Base-by-base conservation (phyloP, 2,797 vertebrate species). In the Sphenopsis melanotis region DNA sequence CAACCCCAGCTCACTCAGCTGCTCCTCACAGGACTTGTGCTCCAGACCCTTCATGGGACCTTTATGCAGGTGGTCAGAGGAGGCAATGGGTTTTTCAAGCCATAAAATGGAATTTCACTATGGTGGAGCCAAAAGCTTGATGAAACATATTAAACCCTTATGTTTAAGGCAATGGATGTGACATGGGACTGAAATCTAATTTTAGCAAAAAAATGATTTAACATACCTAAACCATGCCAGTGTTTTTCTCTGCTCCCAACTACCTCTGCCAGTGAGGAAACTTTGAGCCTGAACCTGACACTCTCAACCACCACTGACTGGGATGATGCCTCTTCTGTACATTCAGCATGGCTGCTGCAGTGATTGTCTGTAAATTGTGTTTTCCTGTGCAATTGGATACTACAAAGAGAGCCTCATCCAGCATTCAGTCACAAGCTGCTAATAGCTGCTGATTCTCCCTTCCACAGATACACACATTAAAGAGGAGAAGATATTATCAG, bases 401-500 rank as follows among this genome's bases (percentile, higher is more conserved):
- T 86, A 79, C 70, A 92, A 93, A 96, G 77, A 65, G 10, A 79
- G 26, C 39, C 21, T 84, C 74, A 24, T 46, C 32, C 55, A 69
- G 63, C 93, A 93, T 90, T 82, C 72, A 70, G 83, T 52, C 77
- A 53, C 66, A 90, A 82, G 70, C 56, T 75, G 66, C 55, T 90
- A 92, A 84, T 76, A 86, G 59, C 77, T 90, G 52, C 47, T 61
- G 80, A 42, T 61, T 87, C 44, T 72, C 82, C 77, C 63, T 90
- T 79, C 66, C 1, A 0, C 37, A 79, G 70, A 93, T 93, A 90
- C 21, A 52, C 9, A 49, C 56, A 88, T 84, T 91, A 91, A 95
- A 95, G 50, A 78, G 46, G 22, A 81, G 44, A 95, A 84, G 74
- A 95, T 90, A 84, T 79, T 56, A 74, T 82, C 80, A 92, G 59